Base-by-base conservation (phyloP, 1,140 invertebrate species). In the Plectrocnemia conspersa region DNA sequence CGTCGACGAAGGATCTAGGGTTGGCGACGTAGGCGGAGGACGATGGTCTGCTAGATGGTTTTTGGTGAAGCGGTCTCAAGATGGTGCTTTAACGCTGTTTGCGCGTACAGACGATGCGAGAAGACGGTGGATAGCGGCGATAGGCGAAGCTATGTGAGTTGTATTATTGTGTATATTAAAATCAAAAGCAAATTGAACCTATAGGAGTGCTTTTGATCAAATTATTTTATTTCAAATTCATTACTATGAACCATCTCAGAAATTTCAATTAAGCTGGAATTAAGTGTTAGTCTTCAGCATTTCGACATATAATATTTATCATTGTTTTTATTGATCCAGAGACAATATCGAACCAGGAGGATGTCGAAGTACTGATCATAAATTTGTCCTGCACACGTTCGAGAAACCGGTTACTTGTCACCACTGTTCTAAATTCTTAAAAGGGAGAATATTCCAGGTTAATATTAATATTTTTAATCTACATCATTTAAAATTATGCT, bases 101-200 rank as follows among this genome's bases (percentile, higher is more conserved):
- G 88, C 92, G 1, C 84, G 92, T 66, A 93, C 85, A 6, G 89
- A 92, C 58, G 91, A 94, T 29, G 81, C 86, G 54, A 89, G 92
- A 57, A 77, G 83, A 58, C 88, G 90, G 68, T 97, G 94, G 92
- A 86, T 96, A 13, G 91, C 92, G 65, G 90, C 92, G 4, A 84
- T 98, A 19, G 81, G 85, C 42, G 89, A 95, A 64, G 93, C 93
- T 32, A 83, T 96, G 89, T 93, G 72, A 84, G 86, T 78, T 23
- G 36, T 45, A 42, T 7, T 44, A 53, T 5, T 45, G 10, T 10
- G 11, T n/a, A n/a, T n/a, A n/a, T n/a, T n/a, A n/a, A n/a, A n/a
- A n/a, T n/a, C n/a, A n/a, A n/a, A n/a, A n/a, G n/a, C n/a, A n/a
- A n/a, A n/a, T n/a, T n/a, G n/a, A n/a, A n/a, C n/a, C n/a, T n/a